A percentile compares a stretch with the other conserved stretches of the same genome.
Evolutionary conservation across 2,888 invertebrate genomes (phyloP).

Genomic region (Cryptus viduatorius): DNA sequence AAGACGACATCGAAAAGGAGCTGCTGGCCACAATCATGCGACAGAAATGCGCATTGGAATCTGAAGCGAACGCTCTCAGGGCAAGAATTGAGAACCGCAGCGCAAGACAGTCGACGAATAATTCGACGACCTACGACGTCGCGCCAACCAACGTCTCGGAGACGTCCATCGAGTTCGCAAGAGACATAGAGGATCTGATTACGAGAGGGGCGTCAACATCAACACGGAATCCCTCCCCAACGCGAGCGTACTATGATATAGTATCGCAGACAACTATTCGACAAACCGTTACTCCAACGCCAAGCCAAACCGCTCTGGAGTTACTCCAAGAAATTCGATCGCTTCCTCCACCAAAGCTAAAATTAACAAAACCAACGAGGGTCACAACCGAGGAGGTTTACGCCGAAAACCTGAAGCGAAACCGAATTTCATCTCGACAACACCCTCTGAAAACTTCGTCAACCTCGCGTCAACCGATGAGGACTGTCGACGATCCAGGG

Average conservation of each 20-base stretch:
- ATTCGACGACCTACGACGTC: too few relatives aligned
- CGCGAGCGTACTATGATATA: too few relatives aligned
- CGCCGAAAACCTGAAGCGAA: conserved; percentile 7
- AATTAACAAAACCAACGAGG: conserved; percentile 21
- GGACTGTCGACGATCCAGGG: conserved; percentile 32
- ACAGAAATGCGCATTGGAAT: background rate
- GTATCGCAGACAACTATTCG: background rate
- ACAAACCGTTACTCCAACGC: background rate
- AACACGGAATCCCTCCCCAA: too few relatives aligned
- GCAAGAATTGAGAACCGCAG: conserved; percentile 1
- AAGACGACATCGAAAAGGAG: background rate
- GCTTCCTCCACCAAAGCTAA: conserved; percentile 43
- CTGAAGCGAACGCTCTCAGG: background rate
- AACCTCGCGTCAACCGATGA: background rate
- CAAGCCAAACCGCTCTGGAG: background rate
- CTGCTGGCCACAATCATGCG: background rate
- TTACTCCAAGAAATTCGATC: conserved; percentile 19
- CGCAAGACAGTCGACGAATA: too few relatives aligned
- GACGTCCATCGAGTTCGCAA: too few relatives aligned
- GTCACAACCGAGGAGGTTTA: conserved; percentile 1
- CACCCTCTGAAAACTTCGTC: conserved; percentile 1
- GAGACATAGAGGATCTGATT: too few relatives aligned
- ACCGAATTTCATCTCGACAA: background rate
- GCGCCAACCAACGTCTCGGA: too few relatives aligned
- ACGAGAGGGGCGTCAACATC: too few relatives aligned